Evolutionary conservation across 2,888 invertebrate genomes (phyloP), one percentile per base, ranked within the genome.

Genomic region (Dromius quadrimaculatus): DNA sequence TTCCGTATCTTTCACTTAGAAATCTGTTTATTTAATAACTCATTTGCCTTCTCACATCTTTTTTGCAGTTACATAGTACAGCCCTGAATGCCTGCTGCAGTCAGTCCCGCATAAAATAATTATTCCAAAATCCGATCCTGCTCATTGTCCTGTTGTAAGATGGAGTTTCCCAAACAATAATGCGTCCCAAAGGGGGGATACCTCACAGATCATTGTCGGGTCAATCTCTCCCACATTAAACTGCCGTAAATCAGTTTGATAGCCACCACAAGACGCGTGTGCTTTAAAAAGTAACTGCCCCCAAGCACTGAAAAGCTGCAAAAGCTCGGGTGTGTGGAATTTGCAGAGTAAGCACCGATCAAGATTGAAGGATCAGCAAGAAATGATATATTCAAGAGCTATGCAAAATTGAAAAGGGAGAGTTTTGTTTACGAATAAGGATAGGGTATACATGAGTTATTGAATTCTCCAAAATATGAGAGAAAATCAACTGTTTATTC

Each of bases 211-310:
- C 66, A 66, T 66, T 66, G 57, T 66, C 66, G 54, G 66, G 68
- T 68, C 68, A 68, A 43, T 68, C 68, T 68, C 59, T 65, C 50
- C 28, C 59, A 68, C 68, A 68, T 68, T 68, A 68, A 68, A 68
- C 57, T 68, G 20, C 9, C 59, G 45, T 68, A 68, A 43, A 68
- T 68, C 68, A 68, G 45, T 41, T 54, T 68, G 68, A 68, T 68
- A 54, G 59, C 34, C 13, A 59, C 59, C 68, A 22, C 68, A 34
- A 9, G 13, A 36, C 23, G 17, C 41, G n/a, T 8, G 11, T 28
- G 11, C 32, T 28, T n/a, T n/a, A n/a, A n/a, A n/a, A 11, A 13
- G 13, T 34, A 57, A 11, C 11, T 32, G 0, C n/a, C 11, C n/a
- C 13, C 17, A 28, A 23, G n/a, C n/a, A n/a, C n/a, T n/a, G n/a